phyloP scores from a whole-genome alignment of 1,140 invertebrate genomes.

The Sinonovacula constricta region DNA sequence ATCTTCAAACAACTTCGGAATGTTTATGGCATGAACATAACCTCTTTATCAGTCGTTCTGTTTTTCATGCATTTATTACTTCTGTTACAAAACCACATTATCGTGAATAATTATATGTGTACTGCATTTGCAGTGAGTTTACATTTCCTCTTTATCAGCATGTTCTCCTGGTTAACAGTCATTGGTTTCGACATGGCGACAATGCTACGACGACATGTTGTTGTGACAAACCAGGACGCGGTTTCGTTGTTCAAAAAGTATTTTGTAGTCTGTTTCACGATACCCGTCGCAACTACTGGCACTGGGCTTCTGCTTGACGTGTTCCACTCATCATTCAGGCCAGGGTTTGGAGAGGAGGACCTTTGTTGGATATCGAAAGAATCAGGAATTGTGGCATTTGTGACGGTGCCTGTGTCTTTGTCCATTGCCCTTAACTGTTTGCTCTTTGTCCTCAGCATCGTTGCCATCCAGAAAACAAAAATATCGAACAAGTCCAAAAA shows the following conservation, averaged over 20 bases:
- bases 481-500: neutral
- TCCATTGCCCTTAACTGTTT: conserved; percentile 9
- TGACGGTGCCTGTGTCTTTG: conserved; percentile 9
- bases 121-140: neutral
- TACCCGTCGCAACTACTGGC: conserved; percentile 6
- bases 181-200: conserved; percentile 41
- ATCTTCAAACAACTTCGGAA: conserved; percentile 2
- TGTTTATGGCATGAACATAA: conserved; percentile 26
- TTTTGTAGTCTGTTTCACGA: neutral
- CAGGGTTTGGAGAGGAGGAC: conserved; percentile 3
- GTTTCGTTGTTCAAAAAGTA: conserved; percentile 13
- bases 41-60: conserved; percentile 8
- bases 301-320: neutral
- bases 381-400: conserved; percentile 11
- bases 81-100: neutral
- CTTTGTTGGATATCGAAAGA: conserved; percentile 38
- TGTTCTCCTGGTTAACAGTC: conserved; percentile 34
- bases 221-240: neutral
- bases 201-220: neutral
- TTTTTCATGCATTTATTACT: conserved; percentile 13
- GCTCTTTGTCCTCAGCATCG: conserved; percentile 10
- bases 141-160: conserved; percentile 17
- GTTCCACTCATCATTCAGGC: neutral
- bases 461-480: conserved; percentile 5
- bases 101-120: neutral